Conservation (phyloP, 2,888 invertebrate genomes). For the Galerucella calmariensis region DNA sequence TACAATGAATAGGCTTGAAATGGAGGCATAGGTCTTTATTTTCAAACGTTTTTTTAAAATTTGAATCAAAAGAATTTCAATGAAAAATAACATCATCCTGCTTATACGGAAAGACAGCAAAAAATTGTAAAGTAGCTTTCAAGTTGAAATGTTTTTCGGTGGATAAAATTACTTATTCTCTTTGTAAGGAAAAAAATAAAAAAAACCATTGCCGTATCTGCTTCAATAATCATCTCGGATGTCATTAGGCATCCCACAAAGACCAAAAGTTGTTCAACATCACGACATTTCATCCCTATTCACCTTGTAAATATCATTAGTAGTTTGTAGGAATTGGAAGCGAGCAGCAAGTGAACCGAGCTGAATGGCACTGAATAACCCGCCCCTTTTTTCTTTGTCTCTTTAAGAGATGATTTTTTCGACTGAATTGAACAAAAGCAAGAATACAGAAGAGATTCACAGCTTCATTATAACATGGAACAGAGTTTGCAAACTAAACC, state of each 20-base stretch:
- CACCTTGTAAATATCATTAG: slow-evolving; percentile 37
- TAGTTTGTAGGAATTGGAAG: slow-evolving; percentile 41
- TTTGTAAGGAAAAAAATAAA: slow-evolving; percentile 9
- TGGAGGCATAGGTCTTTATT: too few relatives aligned
- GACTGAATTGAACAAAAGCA: slow-evolving; percentile 42
- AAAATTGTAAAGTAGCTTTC: neutral
- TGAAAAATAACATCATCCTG: neutral
- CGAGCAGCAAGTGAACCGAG: slow-evolving; percentile 52
- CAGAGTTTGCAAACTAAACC: slow-evolving; percentile 48
- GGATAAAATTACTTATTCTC: neutral
- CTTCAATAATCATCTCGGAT: slow-evolving; percentile 8
- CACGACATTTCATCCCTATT: slow-evolving; percentile 30
- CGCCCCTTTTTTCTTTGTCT: slow-evolving; percentile 49
- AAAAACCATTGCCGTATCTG: slow-evolving; percentile 10
- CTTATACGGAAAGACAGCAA: neutral
- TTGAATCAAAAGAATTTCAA: too few relatives aligned
- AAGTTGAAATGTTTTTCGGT: neutral
- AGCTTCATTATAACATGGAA: slow-evolving; percentile 44
- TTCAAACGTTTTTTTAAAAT: too few relatives aligned
- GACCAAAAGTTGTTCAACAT: slow-evolving; percentile 27
- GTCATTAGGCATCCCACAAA: slow-evolving; percentile 26
- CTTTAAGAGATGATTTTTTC: slow-evolving; percentile 46
- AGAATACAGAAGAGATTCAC: slow-evolving; percentile 37
- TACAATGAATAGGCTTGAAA: too few relatives aligned
- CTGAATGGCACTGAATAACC: slow-evolving; percentile 41